Conservation (phyloP, 2,113 vertebrate species). For the Cololabis saira region DNA sequence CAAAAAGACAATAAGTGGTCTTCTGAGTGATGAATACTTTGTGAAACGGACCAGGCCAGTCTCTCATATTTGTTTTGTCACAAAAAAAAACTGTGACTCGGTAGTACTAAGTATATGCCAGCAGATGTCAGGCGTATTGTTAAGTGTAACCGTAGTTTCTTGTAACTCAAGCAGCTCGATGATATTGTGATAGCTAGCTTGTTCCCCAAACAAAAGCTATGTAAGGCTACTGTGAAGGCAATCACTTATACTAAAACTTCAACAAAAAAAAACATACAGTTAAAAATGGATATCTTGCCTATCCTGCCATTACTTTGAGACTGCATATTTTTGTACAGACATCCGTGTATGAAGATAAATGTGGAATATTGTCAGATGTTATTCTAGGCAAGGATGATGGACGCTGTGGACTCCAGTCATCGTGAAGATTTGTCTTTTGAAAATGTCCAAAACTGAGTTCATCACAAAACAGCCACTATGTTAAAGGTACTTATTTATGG, state of each 20-base stretch:
- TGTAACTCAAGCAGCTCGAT: slow-evolving; percentile 63
- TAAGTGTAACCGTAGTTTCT: slow-evolving; percentile 66
- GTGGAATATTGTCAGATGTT: slow-evolving; percentile 55
- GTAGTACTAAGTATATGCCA: slow-evolving; percentile 54
- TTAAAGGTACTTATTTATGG: not conserved
- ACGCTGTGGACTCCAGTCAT: slow-evolving; percentile 44
- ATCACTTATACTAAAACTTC: slow-evolving; percentile 67
- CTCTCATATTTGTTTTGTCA: not conserved
- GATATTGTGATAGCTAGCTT: slow-evolving; percentile 53
- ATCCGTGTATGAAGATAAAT: slow-evolving; percentile 57
- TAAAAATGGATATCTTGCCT: slow-evolving; percentile 48
- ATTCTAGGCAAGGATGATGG: slow-evolving; percentile 65
- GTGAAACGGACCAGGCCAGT: too few species aligned
- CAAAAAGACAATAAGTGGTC: too few species aligned
- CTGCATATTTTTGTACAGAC: slow-evolving; percentile 74
- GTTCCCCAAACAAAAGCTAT: slow-evolving; percentile 46
- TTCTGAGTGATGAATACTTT: too few species aligned
- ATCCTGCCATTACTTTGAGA: slow-evolving; percentile 58
- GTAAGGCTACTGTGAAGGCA: slow-evolving; percentile 64
- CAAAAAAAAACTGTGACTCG: not conserved
- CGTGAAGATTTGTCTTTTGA: slow-evolving; percentile 27
- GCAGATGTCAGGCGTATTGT: slow-evolving; percentile 53
- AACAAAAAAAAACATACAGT: slow-evolving; percentile 11
- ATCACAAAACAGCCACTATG: not conserved
- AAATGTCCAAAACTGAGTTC: slow-evolving; percentile 1